Evolutionary conservation across 2,888 invertebrate genomes (phyloP).

Genomic region (Tethea ocularis): DNA sequence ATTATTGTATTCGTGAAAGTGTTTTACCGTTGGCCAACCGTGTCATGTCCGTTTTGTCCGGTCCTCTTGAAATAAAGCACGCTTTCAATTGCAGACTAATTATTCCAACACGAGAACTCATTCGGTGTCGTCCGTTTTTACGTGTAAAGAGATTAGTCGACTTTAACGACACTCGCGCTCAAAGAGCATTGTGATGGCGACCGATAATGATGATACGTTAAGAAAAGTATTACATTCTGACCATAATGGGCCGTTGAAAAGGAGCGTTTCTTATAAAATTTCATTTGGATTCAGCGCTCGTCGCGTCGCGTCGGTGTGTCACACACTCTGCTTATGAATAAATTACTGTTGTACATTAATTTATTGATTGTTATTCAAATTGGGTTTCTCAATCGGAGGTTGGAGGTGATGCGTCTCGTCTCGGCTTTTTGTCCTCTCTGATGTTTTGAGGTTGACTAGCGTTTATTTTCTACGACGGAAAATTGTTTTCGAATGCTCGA

Average conservation of each 20-base stretch:
- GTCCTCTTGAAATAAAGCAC: slow-evolving; percentile 79
- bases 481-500: slow-evolving; percentile 61
- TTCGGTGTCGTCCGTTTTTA: slow-evolving; percentile 77
- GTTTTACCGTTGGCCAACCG: slow-evolving; percentile 79
- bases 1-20: slow-evolving; percentile 80
- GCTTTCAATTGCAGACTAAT: slow-evolving; percentile 83
- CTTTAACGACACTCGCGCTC: slow-evolving; percentile 70
- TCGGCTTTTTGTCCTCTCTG: slow-evolving; percentile 62
- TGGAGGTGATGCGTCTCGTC: slow-evolving; percentile 76
- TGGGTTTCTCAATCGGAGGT: slow-evolving; percentile 81
- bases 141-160: slow-evolving; percentile 82
- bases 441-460: slow-evolving; percentile 66
- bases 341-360: slow-evolving; percentile 79
- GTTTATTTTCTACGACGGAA: slow-evolving; percentile 54
- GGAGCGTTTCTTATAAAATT: slow-evolving; percentile 77
- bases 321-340: slow-evolving; percentile 77
- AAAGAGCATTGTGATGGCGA: slow-evolving; percentile 71
- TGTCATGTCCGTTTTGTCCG: slow-evolving; percentile 77
- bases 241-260: slow-evolving; percentile 74
- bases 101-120: slow-evolving; percentile 82
- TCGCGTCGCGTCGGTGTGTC: slow-evolving; percentile 72
- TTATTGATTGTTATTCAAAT: slow-evolving; percentile 84
- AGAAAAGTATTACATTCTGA: slow-evolving; percentile 76
- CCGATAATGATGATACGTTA: slow-evolving; percentile 79
- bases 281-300: slow-evolving; percentile 79